Percentiles rank a stretch among this genome's conserved stretches.
Evolutionary conservation across 2,797 vertebrate species (phyloP).

Genomic region (Gallinago nigripennis): DNA sequence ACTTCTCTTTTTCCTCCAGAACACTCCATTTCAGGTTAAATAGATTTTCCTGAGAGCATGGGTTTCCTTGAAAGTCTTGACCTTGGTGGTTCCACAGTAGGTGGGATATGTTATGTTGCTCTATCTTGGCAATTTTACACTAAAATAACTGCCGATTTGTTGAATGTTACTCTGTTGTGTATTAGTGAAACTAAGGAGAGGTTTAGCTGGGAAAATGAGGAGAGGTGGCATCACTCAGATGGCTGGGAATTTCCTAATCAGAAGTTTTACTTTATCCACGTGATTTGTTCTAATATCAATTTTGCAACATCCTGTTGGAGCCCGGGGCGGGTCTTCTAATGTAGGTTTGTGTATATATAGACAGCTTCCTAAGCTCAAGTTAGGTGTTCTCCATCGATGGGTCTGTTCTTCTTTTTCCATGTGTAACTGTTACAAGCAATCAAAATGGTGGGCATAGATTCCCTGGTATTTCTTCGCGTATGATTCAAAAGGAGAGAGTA

Average conservation of each 20-base stretch:
- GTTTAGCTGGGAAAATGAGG: not conserved
- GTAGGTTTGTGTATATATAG: not conserved
- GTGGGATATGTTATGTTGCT: not conserved
- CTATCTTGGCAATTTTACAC: not conserved
- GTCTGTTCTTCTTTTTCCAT: not conserved
- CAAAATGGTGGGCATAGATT: not conserved
- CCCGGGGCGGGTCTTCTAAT: not conserved
- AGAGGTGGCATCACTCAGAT: not conserved
- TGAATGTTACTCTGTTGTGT: not conserved
- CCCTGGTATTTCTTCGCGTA: not conserved
- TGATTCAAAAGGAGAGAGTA: not conserved
- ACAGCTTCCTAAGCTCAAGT: not conserved
- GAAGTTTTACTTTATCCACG: not conserved
- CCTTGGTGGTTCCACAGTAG: rapidly evolving
- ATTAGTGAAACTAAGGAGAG: not conserved
- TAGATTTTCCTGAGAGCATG: not conserved
- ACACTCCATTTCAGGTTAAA: not conserved
- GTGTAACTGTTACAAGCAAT: not conserved
- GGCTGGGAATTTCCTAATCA: not conserved
- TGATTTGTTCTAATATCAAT: rapidly evolving
- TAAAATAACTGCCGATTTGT: not conserved
- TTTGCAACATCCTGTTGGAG: not conserved
- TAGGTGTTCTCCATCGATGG: not conserved
- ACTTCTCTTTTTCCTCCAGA: not conserved
- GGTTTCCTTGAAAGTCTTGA: not conserved